Percentiles rank a stretch among this genome's conserved stretches.
Evolutionary conservation across 2,113 vertebrate genomes (phyloP).

Genomic region (Rhinolophus ferrumequinum): DNA sequence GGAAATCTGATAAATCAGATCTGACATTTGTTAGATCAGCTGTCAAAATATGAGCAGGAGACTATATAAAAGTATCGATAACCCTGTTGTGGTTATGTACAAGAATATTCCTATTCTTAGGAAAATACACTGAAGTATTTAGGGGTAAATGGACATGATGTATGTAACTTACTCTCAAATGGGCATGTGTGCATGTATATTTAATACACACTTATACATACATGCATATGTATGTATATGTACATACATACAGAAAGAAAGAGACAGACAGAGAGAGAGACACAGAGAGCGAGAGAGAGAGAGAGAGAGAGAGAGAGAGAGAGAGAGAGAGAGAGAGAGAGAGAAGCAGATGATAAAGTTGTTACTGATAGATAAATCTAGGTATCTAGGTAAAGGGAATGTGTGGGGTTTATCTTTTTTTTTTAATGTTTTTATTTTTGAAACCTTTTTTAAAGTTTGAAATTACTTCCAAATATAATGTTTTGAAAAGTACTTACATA

Average conservation of each 20-base stretch:
- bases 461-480: constrained; percentile 27
- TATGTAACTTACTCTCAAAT: neutral
- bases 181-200: neutral
- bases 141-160: neutral
- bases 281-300: neutral
- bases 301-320: neutral
- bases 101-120: neutral
- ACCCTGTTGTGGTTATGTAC: neutral
- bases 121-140: neutral
- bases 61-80: neutral
- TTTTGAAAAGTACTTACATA: neutral
- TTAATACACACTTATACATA: neutral
- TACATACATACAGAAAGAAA: neutral
- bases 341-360: neutral
- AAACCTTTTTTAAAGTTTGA: neutral
- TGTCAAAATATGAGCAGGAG: neutral
- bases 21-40: neutral
- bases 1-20: neutral
- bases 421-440: neutral
- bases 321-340: neutral
- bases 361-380: neutral
- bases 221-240: too few species aligned
- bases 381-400: neutral
- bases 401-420: too few species aligned
- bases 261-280: too few species aligned